Evolutionary conservation across 1,140 invertebrate species (phyloP), one percentile per base, ranked within the genome.

Genomic region (Hyles euphorbiae): DNA sequence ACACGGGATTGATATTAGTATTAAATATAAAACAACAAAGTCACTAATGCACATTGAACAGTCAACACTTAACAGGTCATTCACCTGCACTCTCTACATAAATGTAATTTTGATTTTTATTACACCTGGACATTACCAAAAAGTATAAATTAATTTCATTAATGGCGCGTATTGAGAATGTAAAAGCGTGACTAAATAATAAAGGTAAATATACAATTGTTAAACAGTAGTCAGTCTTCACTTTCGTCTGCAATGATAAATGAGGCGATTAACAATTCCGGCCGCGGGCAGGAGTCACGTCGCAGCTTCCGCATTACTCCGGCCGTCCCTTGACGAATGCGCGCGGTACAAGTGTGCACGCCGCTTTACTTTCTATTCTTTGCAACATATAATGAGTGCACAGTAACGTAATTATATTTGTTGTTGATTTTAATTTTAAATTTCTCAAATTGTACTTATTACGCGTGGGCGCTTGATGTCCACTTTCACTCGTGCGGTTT

Each of bases 241-340:
- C 78, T 85, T 82, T 85, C 75, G 57, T 76, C 64, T 65, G 65
- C 59, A 61, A 74, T 77, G 79, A 82, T 78, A 75, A 75, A 81
- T 76, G 69, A 75, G 57, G 58, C 57, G 60, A 77, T 78, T 76
- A 81, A 71, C 67, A 65, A 77, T 84, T 78, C 75, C 68, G 73
- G 58, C 63, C 62, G 73, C 61, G 62, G 71, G 56, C 74, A 74
- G 80, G 78, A 81, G 73, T 78, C 80, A 83, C 78, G 72, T 76
- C 57, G 56, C 67, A 74, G 74, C 77, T 85, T 85, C 76, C 78
- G 75, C 63, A 67, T 79, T 70, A 72, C 54, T 49, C 57, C 44
- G 55, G 12, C 54, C 43, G 59, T 64, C 63, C 66, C 64, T 63
- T 60, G 63, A 56, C 11, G 32, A 52, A 10, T 8, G 34, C 36